These are phyloP conservation scores for Sus scrofa DNA, from an alignment of 2,113 vertebrate genomes.

Conservation along the genomic window DNA sequence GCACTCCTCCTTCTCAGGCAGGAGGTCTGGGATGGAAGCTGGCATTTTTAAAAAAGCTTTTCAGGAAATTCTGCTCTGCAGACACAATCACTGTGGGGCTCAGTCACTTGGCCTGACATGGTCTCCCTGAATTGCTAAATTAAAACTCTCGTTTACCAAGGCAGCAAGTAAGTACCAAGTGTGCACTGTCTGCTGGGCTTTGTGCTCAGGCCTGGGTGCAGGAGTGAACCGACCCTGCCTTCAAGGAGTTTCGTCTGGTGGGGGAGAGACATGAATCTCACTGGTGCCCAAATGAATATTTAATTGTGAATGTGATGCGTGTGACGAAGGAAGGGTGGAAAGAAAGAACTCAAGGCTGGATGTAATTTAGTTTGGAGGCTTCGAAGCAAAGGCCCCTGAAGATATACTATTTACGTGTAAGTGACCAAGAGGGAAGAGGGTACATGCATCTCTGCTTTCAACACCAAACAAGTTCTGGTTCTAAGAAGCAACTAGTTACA, in stretches of 20 bases:
- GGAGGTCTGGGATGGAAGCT: not conserved
- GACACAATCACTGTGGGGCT: not conserved
- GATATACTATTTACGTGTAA: not conserved
- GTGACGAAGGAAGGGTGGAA: not conserved
- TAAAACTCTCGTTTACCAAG: not conserved
- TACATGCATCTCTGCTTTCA: not conserved
- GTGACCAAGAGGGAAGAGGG: not conserved
- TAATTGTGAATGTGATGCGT: not conserved
- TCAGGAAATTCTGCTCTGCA: constrained; percentile 34
- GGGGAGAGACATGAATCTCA: not conserved
- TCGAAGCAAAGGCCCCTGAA: constrained; percentile 42
- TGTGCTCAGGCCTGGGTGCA: not conserved
- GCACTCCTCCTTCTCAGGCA: not conserved
- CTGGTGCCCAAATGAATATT: not conserved
- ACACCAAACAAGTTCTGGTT: constrained; percentile 17
- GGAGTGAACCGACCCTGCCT: not conserved
- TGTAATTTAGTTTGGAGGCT: not conserved
- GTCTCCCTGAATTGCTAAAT: not conserved
- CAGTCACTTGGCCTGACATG: not conserved
- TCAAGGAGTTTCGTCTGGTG: not conserved
- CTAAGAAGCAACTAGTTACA: constrained; percentile 24
- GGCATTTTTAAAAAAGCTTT: not conserved
- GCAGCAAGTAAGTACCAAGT: not conserved
- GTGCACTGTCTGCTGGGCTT: not conserved
- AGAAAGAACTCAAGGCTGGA: not conserved